Evolutionary conservation across 2,113 vertebrate genomes (phyloP).

Genomic region (Rissa tridactyla): DNA sequence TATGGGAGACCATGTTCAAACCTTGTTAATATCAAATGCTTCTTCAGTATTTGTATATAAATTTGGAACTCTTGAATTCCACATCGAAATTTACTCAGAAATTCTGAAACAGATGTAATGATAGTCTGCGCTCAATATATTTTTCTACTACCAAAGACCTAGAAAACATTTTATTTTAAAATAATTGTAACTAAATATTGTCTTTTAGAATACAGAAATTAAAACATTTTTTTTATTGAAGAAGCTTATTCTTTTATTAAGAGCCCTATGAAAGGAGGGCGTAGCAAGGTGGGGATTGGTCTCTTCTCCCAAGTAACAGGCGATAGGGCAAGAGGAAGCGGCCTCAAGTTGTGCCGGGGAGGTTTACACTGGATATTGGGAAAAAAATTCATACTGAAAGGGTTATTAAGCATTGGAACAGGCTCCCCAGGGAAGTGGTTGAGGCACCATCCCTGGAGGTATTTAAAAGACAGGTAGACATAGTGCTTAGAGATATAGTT

Average conservation of each 20-base stretch:
- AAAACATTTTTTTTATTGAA: background rate
- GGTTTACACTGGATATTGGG: no score
- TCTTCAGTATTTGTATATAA: background rate
- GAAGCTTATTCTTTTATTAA: background rate
- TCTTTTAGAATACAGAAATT: background rate
- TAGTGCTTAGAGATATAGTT: no score
- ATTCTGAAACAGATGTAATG: background rate
- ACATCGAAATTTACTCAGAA: slow-evolving; percentile 4
- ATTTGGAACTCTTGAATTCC: background rate
- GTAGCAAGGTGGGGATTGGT: no score
- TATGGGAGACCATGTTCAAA: background rate
- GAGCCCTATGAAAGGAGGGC: background rate
- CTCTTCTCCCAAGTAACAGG: no score
- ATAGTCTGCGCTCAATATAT: background rate
- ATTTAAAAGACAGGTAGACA: no score
- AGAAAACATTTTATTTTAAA: background rate
- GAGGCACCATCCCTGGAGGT: no score
- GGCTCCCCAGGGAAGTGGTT: no score
- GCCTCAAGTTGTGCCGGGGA: no score
- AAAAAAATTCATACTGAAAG: no score
- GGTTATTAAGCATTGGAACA: no score
- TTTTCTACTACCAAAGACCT: background rate
- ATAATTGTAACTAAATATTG: background rate
- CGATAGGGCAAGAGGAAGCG: no score
- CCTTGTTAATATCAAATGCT: background rate